phyloP scores from a whole-genome alignment of 2,888 invertebrate genomes.

The Sipha maydis region DNA sequence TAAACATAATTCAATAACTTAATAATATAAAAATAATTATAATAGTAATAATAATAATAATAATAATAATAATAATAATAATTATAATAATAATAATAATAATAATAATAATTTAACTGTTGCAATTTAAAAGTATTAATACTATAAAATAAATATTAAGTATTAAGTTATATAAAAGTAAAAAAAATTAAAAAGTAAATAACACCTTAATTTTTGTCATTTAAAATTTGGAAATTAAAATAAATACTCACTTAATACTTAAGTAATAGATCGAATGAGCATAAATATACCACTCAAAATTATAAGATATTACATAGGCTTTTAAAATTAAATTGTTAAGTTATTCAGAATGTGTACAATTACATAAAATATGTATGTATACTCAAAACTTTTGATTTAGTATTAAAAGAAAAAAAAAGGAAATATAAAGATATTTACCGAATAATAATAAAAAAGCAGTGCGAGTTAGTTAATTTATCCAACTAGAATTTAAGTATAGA shows the following conservation, averaged over 20 bases:
- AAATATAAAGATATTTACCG: no score
- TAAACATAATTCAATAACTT: constrained; percentile 40
- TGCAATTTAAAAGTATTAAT: background rate
- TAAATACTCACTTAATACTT: background rate
- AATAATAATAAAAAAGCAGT: no score
- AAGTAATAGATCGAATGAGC: background rate
- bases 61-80: background rate
- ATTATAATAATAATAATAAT: constrained; percentile 3
- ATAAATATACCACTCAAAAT: no score
- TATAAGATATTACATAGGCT: background rate
- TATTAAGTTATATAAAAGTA: constrained; percentile 7
- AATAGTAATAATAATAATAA: background rate
- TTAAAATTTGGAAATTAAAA: constrained; percentile 5
- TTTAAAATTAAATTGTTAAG: background rate
- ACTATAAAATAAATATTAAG: background rate
- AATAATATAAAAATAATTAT: constrained; percentile 4
- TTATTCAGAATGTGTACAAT: background rate
- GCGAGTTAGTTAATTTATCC: no score
- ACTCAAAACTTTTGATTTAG: no score
- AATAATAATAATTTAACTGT: background rate
- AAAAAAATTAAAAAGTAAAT: constrained; percentile 1
- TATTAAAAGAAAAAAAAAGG: no score
- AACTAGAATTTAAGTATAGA: background rate
- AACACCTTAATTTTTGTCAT: background rate
- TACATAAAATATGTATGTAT: background rate